Evolutionary conservation across 2,888 invertebrate species (phyloP), one percentile per base, ranked within the genome.

Genomic region (Caenorhabditis zanzibari): DNA sequence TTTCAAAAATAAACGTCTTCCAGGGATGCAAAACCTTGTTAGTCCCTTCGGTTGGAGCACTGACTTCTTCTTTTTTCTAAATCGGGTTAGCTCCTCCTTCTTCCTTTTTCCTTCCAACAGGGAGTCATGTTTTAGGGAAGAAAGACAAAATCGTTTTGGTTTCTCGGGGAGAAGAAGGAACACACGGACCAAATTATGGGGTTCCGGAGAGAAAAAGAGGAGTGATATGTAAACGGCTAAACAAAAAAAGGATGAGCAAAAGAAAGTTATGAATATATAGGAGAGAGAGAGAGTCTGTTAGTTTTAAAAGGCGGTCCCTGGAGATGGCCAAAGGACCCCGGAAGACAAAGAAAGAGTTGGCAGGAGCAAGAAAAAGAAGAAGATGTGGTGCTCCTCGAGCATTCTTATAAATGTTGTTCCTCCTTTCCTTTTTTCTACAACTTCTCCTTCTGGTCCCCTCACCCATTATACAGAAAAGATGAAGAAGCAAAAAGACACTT

Each of bases 361-460:
- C 56, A 56, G 71, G 58, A 71, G 71, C 44, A 71, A 35, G 41
- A 56, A 56, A 54, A 44, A 47, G 77, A 44, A 47, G 77, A 77
- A 61, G 69, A 71, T 63, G 61, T 77, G 69, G 68, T 76, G 76
- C 76, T 76, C 52, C 59, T 66, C 49, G 69, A 77, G 77, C 77
- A 71, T 77, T 77, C 54, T 77, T 77, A 77, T 77, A 77, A 77
- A 77, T 77, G 77, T 77, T 77, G 77, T 77, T 77, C 77, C 61
- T 59, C 69, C 58, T 61, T 64, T 54, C 49, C 47, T 59, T 56
- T 56, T 52, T 47, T 68, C 54, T 66, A 66, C 66, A 66, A 66
- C 66, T 66, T 56, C 54, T 56, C 54, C 64, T n/a, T 52, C 66
- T 68, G 68, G 68, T 68, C 68, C 68, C 68, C 52, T 68, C 68